phyloP scores from a whole-genome alignment of 2,888 invertebrate genomes.

The Xanthia icteritia region DNA sequence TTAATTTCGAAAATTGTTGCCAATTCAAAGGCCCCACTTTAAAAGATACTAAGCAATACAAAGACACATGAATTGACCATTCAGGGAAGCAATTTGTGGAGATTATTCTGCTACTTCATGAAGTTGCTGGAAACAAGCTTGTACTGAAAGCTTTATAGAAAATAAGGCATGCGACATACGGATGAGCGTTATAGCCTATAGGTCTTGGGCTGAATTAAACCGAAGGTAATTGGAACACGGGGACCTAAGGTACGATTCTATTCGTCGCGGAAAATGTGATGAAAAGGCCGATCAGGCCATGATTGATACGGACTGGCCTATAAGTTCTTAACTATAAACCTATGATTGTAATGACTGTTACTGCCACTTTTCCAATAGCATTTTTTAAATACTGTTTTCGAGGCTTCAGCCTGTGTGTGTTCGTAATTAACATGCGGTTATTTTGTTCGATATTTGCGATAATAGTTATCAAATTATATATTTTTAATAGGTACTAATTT shows the following conservation, averaged over 20 bases:
- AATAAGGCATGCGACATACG: slow-evolving; percentile 62
- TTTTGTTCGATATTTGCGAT: slow-evolving; percentile 62
- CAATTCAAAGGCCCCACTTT: slow-evolving; percentile 30
- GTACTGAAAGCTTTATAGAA: slow-evolving; percentile 48
- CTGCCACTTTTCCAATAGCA: slow-evolving; percentile 35
- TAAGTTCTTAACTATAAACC: slow-evolving; percentile 20
- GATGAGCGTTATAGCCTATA: slow-evolving; percentile 56
- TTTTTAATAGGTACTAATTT: slow-evolving; percentile 66
- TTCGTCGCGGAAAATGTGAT: slow-evolving; percentile 31
- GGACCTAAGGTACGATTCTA: slow-evolving; percentile 41
- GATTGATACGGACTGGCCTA: slow-evolving; percentile 22
- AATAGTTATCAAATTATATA: slow-evolving; percentile 54
- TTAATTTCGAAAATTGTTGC: slow-evolving; percentile 19
- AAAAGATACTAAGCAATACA: slow-evolving; percentile 24
- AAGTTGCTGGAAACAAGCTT: slow-evolving; percentile 52
- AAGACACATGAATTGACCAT: slow-evolving; percentile 60
- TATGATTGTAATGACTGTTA: slow-evolving; percentile 38
- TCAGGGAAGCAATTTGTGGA: slow-evolving; percentile 56
- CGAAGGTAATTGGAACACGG: slow-evolving; percentile 27
- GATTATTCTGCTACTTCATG: slow-evolving; percentile 58
- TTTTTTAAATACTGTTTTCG: slow-evolving; percentile 33
- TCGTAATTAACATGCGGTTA: slow-evolving; percentile 80
- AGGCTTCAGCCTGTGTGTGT: slow-evolving; percentile 38
- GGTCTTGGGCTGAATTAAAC: slow-evolving; percentile 33
- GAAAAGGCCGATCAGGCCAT: slow-evolving; percentile 21